These are phyloP conservation scores for Steatornis caripensis DNA, from an alignment of 2,113 vertebrate genomes.

Conservation along the genomic window DNA sequence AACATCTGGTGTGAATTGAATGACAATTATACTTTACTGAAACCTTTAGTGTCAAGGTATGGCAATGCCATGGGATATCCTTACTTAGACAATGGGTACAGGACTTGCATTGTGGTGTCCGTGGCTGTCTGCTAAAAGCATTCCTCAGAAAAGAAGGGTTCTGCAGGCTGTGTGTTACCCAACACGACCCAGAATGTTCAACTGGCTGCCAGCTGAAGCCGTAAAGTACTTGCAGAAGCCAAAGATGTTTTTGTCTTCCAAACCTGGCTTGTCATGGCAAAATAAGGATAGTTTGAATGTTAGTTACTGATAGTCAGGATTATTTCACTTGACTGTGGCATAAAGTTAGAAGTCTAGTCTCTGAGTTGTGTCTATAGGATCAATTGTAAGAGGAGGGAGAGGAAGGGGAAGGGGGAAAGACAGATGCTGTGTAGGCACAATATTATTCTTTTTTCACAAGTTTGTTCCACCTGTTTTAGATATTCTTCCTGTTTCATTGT, in stretches of 20 bases:
- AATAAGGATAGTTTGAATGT: not conserved
- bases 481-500: not conserved
- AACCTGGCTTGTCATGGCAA: not conserved
- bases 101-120: rapidly evolving
- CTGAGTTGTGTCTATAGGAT: not conserved
- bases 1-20: constrained; percentile 85
- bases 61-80: constrained; percentile 75
- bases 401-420: not conserved
- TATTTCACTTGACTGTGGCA: not conserved
- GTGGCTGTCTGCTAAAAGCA: not conserved
- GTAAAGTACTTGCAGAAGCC: not conserved
- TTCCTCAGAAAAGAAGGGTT: not conserved
- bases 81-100: constrained; percentile 75
- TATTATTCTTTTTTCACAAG: not conserved
- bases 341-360: not conserved
- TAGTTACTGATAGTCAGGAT: not conserved
- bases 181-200: not conserved
- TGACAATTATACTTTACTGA: constrained; percentile 79
- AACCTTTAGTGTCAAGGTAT: constrained; percentile 78
- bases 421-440: not conserved
- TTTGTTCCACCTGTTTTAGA: not conserved
- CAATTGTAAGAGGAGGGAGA: not conserved
- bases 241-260: not conserved
- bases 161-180: not conserved
- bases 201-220: not conserved